These are phyloP conservation scores for Orchesella cincta DNA, from an alignment of 1,140 invertebrate genomes.

Conservation along the genomic window DNA sequence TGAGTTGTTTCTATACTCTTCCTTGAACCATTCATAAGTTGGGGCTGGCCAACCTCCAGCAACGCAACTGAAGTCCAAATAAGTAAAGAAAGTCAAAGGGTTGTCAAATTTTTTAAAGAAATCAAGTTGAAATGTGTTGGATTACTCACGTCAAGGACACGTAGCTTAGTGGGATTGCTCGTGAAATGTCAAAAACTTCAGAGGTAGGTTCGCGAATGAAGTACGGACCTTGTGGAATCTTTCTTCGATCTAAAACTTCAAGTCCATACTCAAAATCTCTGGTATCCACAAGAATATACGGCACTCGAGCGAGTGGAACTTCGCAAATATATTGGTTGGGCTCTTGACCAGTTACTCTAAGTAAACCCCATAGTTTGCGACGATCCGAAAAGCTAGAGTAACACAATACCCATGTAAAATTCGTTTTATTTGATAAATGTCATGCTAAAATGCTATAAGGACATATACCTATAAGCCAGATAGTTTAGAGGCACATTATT, in stretches of 20 bases:
- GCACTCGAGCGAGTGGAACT: conserved; percentile 68
- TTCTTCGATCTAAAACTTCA: conserved; percentile 70
- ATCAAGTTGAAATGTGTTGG: conserved; percentile 2
- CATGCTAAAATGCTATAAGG: conserved; percentile 16
- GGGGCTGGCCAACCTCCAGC: conserved; percentile 87
- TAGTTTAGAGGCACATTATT: conserved; percentile 60
- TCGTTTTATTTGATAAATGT: conserved; percentile 29
- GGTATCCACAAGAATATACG: conserved; percentile 66
- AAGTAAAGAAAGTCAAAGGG: neutral
- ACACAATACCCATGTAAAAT: conserved; percentile 51
- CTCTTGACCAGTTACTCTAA: conserved; percentile 74
- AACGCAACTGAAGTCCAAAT: conserved; percentile 64
- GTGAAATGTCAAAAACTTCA: conserved; percentile 80
- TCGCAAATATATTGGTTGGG: conserved; percentile 85
- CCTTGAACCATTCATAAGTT: conserved; percentile 87
- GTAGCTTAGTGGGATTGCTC: conserved; percentile 54
- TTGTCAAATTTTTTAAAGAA: neutral
- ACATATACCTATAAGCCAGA: conserved; percentile 63
- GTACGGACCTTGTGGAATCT: conserved; percentile 81
- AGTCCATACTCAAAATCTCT: conserved; percentile 82
- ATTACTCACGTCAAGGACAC: conserved; percentile 3
- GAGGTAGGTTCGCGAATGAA: conserved; percentile 82
- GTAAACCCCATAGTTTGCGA: conserved; percentile 76
- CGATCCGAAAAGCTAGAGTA: conserved; percentile 70
- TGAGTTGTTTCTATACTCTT: conserved; percentile 79